These are phyloP conservation scores for Vultur gryphus DNA, from an alignment of 2,797 vertebrate genomes.

Conservation along the genomic window DNA sequence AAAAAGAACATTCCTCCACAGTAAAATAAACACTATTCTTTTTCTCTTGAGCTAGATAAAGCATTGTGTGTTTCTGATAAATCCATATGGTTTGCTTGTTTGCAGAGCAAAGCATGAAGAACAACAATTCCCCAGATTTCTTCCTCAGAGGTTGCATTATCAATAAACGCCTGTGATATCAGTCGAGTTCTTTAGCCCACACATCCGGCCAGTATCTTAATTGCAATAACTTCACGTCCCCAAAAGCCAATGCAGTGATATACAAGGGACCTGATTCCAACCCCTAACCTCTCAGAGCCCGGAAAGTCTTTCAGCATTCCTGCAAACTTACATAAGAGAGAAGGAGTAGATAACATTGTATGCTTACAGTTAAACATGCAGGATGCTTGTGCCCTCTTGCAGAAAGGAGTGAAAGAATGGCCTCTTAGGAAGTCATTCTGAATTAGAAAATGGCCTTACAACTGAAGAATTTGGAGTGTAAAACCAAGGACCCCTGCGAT, in stretches of 20 bases:
- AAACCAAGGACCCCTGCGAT: constrained; percentile 16
- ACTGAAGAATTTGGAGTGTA: constrained; percentile 55
- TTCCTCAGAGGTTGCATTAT: constrained; percentile 73
- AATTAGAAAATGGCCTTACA: constrained; percentile 57
- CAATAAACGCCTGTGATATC: constrained; percentile 78
- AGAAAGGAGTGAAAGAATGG: constrained; percentile 76
- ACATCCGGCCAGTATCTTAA: constrained; percentile 80
- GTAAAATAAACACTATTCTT: constrained; percentile 70
- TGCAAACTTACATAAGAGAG: constrained; percentile 81
- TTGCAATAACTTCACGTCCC: constrained; percentile 74
- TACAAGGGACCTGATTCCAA: constrained; percentile 66
- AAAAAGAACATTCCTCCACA: constrained; percentile 62
- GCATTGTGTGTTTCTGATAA: constrained; percentile 59
- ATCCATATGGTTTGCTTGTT: constrained; percentile 66
- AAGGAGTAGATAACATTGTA: constrained; percentile 83
- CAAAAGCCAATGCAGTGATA: constrained; percentile 68
- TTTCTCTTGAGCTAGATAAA: constrained; percentile 68
- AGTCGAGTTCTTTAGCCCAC: constrained; percentile 71
- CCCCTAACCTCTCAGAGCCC: constrained; percentile 67
- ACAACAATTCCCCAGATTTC: constrained; percentile 70
- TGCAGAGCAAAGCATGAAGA: constrained; percentile 66
- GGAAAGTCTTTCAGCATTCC: constrained; percentile 81
- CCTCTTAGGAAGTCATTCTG: constrained; percentile 62
- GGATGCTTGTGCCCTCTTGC: constrained; percentile 73
- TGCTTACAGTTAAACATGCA: constrained; percentile 73